Base-by-base conservation (phyloP, 2,113 vertebrate species). In the Scatophagus argus region DNA sequence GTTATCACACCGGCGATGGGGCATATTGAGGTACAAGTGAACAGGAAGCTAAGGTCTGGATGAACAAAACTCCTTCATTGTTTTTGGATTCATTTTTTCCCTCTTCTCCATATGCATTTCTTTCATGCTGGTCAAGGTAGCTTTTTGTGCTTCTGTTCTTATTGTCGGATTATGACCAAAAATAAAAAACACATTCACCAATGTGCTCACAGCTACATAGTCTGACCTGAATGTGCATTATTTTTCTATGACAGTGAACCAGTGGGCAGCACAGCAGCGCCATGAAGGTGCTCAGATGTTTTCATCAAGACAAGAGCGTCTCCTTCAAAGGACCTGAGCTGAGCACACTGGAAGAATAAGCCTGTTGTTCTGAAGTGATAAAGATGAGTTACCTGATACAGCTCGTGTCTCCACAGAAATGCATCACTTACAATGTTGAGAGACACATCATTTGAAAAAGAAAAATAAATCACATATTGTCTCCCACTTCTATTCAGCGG, bases 21-120 rank as follows among this genome's bases (percentile, higher is more conserved):
- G 16, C 55, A n/a, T 17, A 65, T n/a, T n/a, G 59, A 76, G 23
- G 32, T 61, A 49, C 32, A 82, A 62, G 32, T 6, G 23, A 74
- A 77, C n/a, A 43, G 56, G 69, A 84, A 74, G 59, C 25, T n/a
- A 21, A 65, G 38, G 27, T 64, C n/a, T 56, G 31, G 55, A 81
- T 71, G 29, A 36, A 61, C 27, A 56, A 31, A 32, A 3, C 13
- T 36, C 47, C 8, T 3, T 31, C 29, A 17, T 36, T 66, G 41
- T 77, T 46, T 16, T 73, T 66, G 29, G n/a, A 63, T 56, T 54
- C 8, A 46, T 43, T 27, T 36, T 29, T 19, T 59, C 11, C 5
- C 43, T 60, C 55, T 16, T n/a, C 11, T 64, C 10, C 41, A 34
- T 3, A 1, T 39, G 51, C 31, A 12, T 55, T 52, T 51, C 5